Base-by-base conservation (phyloP, 2,113 vertebrate species). In the Tautogolabrus adspersus region DNA sequence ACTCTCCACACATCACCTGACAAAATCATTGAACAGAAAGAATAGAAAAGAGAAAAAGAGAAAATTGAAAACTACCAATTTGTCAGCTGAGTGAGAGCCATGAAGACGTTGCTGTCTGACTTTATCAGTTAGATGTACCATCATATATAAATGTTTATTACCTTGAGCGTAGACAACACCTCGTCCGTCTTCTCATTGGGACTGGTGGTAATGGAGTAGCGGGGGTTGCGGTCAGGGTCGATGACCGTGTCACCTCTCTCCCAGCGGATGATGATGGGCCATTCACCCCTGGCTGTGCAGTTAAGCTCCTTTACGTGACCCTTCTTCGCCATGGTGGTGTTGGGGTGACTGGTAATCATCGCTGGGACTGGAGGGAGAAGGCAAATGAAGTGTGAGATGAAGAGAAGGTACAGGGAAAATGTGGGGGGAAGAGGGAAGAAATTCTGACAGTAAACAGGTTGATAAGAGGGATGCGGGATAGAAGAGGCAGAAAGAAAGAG, bases 191-290 rank as follows among this genome's bases (percentile, higher is more conserved):
- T 98, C 93, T 99, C 98, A 83, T 97, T 98, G 89, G 97, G 97
- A 89, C 96, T 91, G 67, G 97, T 99, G 90, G 96, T 90, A 66
- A 99, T 98, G 88, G 97, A 94, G 12, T 98, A 99, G 23, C 97
- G 95, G 87, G 96, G 93, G 91, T 97, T 97, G 21, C 97, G 96
- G 93, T 98, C 97, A 0, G 97, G 97, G 91, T 99, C 97, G 16
- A 99, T 99, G 85, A 99, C 97, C 0, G 96, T 98, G 94, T 99
- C 98, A 0, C 97, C 98, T 72, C 97, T 96, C 90, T 99, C 98
- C 98, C 98, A 99, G 92, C 97, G 98, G 87, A 99, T 98, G 87
- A 99, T 99, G 94, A 99, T 99, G 80, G 98, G 98, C 72, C 97
- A 94, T 90, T 99, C 97, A 0, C 98, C 98, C 12, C 98, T 94